These are phyloP conservation scores for Xylota segnis DNA, from an alignment of 2,888 invertebrate genomes.

Conservation along the genomic window DNA sequence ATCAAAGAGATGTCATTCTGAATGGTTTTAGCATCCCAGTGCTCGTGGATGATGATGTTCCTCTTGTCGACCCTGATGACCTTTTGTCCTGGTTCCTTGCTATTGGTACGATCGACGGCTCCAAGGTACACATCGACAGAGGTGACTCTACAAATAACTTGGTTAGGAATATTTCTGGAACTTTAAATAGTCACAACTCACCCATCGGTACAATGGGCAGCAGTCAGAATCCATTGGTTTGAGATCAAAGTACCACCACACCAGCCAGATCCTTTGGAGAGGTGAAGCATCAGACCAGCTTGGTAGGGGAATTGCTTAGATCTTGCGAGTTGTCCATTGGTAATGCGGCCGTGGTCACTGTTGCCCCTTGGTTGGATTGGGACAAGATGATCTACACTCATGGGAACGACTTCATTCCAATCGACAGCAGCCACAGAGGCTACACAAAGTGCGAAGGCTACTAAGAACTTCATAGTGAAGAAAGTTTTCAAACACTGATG, in stretches of 20 bases:
- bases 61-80: constrained; percentile 77
- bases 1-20: constrained; percentile 85
- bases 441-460: constrained; percentile 31
- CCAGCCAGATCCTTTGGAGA: constrained; percentile 78
- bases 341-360: background rate
- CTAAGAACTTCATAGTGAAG: constrained; percentile 45
- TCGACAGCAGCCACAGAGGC: constrained; percentile 78
- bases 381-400: constrained; percentile 78
- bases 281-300: constrained; percentile 81
- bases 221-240: constrained; percentile 81
- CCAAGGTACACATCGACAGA: constrained; percentile 81
- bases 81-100: constrained; percentile 78
- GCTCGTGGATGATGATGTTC: constrained; percentile 82
- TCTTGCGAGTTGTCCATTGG: constrained; percentile 81
- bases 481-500: constrained; percentile 32
- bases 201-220: constrained; percentile 81
- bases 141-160: constrained; percentile 73
- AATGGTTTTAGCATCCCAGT: constrained; percentile 80
- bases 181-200: constrained; percentile 19
- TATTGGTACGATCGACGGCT: constrained; percentile 79
- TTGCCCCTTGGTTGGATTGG: background rate
- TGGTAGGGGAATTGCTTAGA: constrained; percentile 82
- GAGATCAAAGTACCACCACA: constrained; percentile 83
- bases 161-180: constrained; percentile 67
- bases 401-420: constrained; percentile 82